These are phyloP conservation scores for Ennomos quercinarius DNA, from an alignment of 2,888 invertebrate genomes.

Conservation along the genomic window DNA sequence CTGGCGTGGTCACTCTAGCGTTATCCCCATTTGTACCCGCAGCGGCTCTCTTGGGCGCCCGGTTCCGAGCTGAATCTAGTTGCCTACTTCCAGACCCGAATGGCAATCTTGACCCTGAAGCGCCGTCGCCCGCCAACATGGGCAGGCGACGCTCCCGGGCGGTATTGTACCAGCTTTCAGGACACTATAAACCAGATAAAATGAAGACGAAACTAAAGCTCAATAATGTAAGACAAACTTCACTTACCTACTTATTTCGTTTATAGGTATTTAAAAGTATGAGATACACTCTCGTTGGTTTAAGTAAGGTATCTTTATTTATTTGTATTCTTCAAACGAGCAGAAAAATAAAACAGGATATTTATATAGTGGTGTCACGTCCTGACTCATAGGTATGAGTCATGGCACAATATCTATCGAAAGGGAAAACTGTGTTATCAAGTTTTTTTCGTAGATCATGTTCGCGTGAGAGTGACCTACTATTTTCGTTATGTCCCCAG, in stretches of 20 bases:
- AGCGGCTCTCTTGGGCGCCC: slow-evolving; percentile 92
- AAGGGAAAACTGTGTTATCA: too few species aligned
- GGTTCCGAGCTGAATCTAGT: slow-evolving; percentile 92
- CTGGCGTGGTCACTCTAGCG: slow-evolving; percentile 86
- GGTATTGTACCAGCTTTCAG: slow-evolving; percentile 97
- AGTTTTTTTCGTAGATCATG: too few species aligned
- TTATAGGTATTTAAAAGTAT: too few species aligned
- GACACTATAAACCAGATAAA: slow-evolving; percentile 98
- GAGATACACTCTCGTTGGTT: too few species aligned
- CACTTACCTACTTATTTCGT: not conserved
- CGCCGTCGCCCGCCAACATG: slow-evolving; percentile 94
- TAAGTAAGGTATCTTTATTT: too few species aligned
- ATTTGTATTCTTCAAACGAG: too few species aligned
- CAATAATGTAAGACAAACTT: slow-evolving; percentile 92
- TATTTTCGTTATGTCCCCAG: too few species aligned
- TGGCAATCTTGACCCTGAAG: slow-evolving; percentile 92
- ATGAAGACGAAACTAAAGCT: slow-evolving; percentile 97
- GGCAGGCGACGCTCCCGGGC: slow-evolving; percentile 96
- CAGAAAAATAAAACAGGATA: too few species aligned
- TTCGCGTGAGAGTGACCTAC: too few species aligned
- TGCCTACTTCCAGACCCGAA: slow-evolving; percentile 93
- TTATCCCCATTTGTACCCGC: slow-evolving; percentile 87
- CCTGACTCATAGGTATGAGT: too few species aligned
- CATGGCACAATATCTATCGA: too few species aligned
- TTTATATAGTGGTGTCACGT: too few species aligned